These are phyloP conservation scores for Patella caerulea DNA, from an alignment of 2,888 invertebrate genomes.

Conservation along the genomic window DNA sequence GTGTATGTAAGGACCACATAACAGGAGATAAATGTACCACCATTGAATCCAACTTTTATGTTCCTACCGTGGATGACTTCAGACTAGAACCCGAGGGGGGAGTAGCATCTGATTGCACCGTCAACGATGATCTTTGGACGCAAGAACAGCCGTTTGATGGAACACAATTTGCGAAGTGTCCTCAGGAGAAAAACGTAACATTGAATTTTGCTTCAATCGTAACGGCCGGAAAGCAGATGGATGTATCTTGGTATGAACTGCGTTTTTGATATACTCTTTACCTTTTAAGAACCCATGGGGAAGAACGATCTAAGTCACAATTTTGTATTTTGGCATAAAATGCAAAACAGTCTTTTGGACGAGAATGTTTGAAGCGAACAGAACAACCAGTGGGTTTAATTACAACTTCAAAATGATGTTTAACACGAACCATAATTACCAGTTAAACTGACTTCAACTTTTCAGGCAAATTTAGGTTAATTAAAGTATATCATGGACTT, in stretches of 20 bases:
- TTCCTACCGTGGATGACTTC: slow-evolving; percentile 20
- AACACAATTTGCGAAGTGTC: slow-evolving; percentile 17
- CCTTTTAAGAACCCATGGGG: too few relatives aligned
- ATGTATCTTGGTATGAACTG: slow-evolving; percentile 16
- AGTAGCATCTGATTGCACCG: not conserved
- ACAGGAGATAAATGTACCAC: slow-evolving; percentile 88
- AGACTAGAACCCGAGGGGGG: slow-evolving; percentile 13
- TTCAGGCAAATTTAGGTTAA: too few relatives aligned
- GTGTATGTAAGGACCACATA: slow-evolving; percentile 89
- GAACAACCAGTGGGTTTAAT: too few relatives aligned
- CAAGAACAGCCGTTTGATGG: slow-evolving; percentile 21
- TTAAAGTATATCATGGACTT: too few relatives aligned
- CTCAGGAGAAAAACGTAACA: not conserved
- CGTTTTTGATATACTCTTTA: too few relatives aligned
- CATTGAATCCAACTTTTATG: slow-evolving; percentile 15
- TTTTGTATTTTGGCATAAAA: too few relatives aligned
- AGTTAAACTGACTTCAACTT: too few relatives aligned
- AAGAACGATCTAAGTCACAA: too few relatives aligned
- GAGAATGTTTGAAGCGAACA: too few relatives aligned
- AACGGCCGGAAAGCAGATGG: not conserved
- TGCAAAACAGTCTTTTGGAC: too few relatives aligned
- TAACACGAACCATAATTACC: too few relatives aligned
- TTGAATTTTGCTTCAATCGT: slow-evolving; percentile 2
- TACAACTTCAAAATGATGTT: too few relatives aligned
- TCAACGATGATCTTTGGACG: slow-evolving; percentile 10